Conservation (phyloP, 2,888 invertebrate species). For the Dolomedes plantarius region DNA sequence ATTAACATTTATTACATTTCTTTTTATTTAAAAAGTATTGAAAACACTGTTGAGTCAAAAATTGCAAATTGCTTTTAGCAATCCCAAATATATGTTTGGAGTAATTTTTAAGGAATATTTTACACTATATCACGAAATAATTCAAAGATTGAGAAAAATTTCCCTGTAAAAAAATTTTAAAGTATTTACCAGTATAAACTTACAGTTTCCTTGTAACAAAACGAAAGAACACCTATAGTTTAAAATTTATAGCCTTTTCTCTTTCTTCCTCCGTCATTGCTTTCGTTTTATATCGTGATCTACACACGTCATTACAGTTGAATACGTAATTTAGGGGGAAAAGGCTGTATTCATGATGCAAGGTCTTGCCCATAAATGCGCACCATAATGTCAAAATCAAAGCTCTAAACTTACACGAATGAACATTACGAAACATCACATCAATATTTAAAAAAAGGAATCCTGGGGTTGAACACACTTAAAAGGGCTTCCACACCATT, state of each 20-base stretch:
- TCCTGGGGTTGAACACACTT: background rate
- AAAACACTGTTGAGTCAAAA: too few relatives aligned
- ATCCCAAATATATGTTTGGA: too few relatives aligned
- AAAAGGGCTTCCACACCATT: slow-evolving; percentile 13
- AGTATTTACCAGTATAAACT: too few relatives aligned
- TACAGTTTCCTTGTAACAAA: too few relatives aligned
- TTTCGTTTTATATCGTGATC: background rate
- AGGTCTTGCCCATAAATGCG: background rate
- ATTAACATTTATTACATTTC: too few relatives aligned
- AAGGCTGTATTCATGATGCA: background rate
- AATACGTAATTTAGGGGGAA: background rate
- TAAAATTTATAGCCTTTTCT: too few relatives aligned
- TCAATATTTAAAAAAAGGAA: background rate
- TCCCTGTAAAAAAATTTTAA: too few relatives aligned
- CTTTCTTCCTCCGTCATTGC: background rate
- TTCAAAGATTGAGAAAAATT: too few relatives aligned
- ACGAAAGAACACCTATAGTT: background rate
- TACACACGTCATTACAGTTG: background rate
- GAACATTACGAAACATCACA: background rate
- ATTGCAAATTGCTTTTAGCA: too few relatives aligned
- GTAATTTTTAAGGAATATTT: too few relatives aligned
- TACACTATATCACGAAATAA: too few relatives aligned
- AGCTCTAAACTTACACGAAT: background rate
- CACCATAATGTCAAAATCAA: background rate
- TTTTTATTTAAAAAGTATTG: too few relatives aligned